Evolutionary conservation across 2,888 invertebrate genomes (phyloP).

Genomic region (Nineta flava): DNA sequence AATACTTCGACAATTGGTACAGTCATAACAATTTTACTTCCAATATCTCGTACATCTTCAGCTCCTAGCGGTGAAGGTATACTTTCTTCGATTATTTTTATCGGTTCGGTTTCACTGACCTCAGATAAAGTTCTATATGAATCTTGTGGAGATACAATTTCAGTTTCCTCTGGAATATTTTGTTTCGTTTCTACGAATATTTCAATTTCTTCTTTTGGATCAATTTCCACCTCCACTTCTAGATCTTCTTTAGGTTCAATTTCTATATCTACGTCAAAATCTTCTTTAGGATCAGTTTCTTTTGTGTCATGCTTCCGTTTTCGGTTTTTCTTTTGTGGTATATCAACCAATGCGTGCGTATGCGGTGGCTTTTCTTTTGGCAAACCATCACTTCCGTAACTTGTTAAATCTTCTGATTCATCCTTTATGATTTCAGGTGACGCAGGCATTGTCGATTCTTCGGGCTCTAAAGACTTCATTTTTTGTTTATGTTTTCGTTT

Average conservation of each 20-base stretch:
- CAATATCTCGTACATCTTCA: conserved; percentile 35
- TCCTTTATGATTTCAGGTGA: conserved; percentile 29
- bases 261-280: background rate
- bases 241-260: conserved; percentile 16
- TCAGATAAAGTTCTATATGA: conserved; percentile 43
- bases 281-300: conserved; percentile 12
- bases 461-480: conserved; percentile 29
- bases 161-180: conserved; percentile 10
- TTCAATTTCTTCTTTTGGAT: conserved; percentile 3
- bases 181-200: background rate
- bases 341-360: conserved; percentile 15
- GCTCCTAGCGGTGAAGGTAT: conserved; percentile 38
- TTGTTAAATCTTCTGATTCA: conserved; percentile 23
- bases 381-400: conserved; percentile 22
- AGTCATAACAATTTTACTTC: conserved; percentile 28
- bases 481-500: conserved; percentile 29
- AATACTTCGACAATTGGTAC: conserved; percentile 42
- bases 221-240: conserved; percentile 26
- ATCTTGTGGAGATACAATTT: conserved; percentile 35
- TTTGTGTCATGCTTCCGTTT: conserved; percentile 24
- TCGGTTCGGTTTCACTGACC: conserved; percentile 37
- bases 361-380: conserved; percentile 15
- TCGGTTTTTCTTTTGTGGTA: conserved; percentile 21
- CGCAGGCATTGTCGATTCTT: conserved; percentile 31
- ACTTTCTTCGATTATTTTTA: conserved; percentile 51